Conservation (phyloP, 2,888 invertebrate species). For the Yponomeuta plumbellus region DNA sequence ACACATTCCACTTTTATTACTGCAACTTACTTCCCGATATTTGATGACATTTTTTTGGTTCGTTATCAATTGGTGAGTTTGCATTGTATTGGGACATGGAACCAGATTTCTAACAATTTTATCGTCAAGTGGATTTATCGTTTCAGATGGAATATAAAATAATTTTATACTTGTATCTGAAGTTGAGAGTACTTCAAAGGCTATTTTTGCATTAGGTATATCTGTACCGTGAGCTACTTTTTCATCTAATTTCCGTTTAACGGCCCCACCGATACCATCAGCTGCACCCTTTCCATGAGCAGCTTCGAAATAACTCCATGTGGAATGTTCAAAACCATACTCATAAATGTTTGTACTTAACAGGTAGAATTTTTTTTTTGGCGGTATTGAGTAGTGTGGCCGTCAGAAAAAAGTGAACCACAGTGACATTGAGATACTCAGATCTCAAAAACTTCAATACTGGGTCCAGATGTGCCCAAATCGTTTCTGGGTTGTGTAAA, state of each 20-base stretch:
- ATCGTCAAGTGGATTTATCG: conserved; percentile 8
- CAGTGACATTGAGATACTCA: neutral
- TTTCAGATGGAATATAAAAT: conserved; percentile 17
- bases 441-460: conserved; percentile 14
- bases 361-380: conserved; percentile 18
- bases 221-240: conserved; percentile 15
- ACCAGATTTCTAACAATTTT: conserved; percentile 14
- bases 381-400: conserved; percentile 15
- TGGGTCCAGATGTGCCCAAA: conserved; percentile 19
- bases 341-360: conserved; percentile 7
- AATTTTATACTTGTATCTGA: conserved; percentile 14
- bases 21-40: neutral
- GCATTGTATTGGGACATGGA: conserved; percentile 10
- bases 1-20: neutral
- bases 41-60: neutral
- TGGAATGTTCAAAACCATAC: conserved; percentile 13
- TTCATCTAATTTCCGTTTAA: conserved; percentile 17
- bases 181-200: conserved; percentile 11
- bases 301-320: conserved; percentile 18
- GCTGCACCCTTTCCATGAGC: conserved; percentile 18
- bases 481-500: conserved; percentile 14
- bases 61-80: conserved; percentile 14
- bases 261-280: conserved; percentile 18
- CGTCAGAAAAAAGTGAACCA: conserved; percentile 15
- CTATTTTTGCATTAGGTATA: conserved; percentile 11